Evolutionary conservation across 2,888 invertebrate genomes (phyloP).

Genomic region (Tineola bisselliella): DNA sequence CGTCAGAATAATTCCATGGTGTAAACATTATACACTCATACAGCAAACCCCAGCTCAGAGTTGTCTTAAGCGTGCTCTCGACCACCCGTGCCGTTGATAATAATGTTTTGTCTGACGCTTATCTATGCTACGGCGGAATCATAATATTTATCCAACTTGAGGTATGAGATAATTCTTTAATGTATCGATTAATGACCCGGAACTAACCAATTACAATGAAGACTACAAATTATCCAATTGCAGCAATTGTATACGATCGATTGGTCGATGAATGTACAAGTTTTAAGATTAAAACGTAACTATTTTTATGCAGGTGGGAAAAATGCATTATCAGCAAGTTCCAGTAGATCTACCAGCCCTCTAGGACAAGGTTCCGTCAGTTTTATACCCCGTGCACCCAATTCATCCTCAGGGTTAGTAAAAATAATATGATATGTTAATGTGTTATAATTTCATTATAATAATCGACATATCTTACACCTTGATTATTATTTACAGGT

Average conservation of each 20-base stretch:
- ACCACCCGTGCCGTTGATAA: conserved; percentile 39
- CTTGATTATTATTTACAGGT: conserved; percentile 30
- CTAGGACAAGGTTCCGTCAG: conserved; percentile 57
- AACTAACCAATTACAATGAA: background rate
- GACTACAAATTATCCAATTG: background rate
- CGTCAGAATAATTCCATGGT: conserved; percentile 3
- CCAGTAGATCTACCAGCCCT: conserved; percentile 70
- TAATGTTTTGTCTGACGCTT: conserved; percentile 1
- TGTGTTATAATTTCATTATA: background rate
- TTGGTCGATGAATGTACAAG: too few relatives aligned
- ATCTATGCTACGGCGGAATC: conserved; percentile 22
- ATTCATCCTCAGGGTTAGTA: conserved; percentile 66
- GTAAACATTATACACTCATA: background rate
- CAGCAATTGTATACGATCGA: too few relatives aligned
- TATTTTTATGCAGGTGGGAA: conserved; percentile 37
- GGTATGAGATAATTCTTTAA: conserved; percentile 24
- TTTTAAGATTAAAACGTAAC: too few relatives aligned
- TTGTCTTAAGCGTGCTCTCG: conserved; percentile 39
- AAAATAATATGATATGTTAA: background rate
- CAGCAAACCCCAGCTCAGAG: background rate
- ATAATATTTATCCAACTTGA: conserved; percentile 36
- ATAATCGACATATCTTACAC: background rate
- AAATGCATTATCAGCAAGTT: conserved; percentile 63
- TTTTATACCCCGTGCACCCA: conserved; percentile 61
- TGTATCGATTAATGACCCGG: background rate